Base-by-base conservation (phyloP, 2,113 vertebrate species). In the Hydropotes inermis region DNA sequence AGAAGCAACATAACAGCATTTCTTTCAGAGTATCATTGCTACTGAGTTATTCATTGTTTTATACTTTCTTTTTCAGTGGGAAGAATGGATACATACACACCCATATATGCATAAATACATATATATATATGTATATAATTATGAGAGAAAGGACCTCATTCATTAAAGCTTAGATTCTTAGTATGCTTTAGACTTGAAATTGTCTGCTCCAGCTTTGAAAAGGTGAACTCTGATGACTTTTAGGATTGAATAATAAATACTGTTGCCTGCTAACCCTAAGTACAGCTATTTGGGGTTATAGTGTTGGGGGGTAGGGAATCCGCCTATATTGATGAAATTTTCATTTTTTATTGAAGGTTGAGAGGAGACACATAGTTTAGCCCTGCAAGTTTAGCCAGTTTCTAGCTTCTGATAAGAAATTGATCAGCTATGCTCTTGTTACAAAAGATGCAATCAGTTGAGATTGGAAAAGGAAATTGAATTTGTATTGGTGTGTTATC, bases 351-450 rank as follows among this genome's bases (percentile, higher is more conserved):
- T 57, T 89, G 70, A 89, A 92, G 55, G 87, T 93, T 97, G 45
- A 94, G 86, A 76, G 67, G 81, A 94, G 52, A 98, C 95, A 92
- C 89, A 96, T 97, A 98, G 96, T 98, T 98, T 98, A 96, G 98
- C 92, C 95, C 93, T 98, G 92, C 94, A 96, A 98, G 96, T 98
- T 25, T 90, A 93, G 96, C 78, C 95, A 98, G 82, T 98, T 98
- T 98, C 87, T 98, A 1, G 88, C 96, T 98, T 89, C 96, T 97
- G 97, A 98, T 98, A 98, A 98, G 96, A 98, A 98, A 98, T 94
- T 98, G 98, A 98, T 97, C 95, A 96, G 92, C 96, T 96, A 52
- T 98, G 94, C 97, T 92, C 94, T 96, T 98, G 33, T 97, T 98
- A 97, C 43, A 97, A 97, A 97, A 97, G 89, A 84, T 96, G 43